Evolutionary conservation across 2,888 invertebrate species (phyloP).

Genomic region (Drosophila koepferae): DNA sequence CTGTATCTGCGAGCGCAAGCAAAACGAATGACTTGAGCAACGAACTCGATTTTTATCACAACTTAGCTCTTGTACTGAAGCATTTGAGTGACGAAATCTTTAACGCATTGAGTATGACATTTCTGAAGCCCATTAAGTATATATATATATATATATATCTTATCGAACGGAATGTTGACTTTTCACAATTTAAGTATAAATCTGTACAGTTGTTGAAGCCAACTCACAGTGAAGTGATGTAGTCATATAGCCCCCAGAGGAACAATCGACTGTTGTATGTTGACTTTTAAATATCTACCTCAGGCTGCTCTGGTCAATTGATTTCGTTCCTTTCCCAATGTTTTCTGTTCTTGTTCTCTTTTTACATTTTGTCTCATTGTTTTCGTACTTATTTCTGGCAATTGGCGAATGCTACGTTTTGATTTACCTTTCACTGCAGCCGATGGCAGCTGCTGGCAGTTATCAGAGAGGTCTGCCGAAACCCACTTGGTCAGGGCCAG

Average conservation of each 20-base stretch:
- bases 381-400: conserved; percentile 19
- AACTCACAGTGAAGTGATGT: neutral
- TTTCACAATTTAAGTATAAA: neutral
- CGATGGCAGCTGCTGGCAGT: conserved; percentile 16
- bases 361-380: conserved; percentile 12
- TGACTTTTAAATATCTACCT: conserved; percentile 8
- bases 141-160: neutral
- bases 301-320: neutral
- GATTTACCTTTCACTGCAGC: conserved; percentile 53
- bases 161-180: neutral
- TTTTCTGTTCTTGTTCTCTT: neutral
- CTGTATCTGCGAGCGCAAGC: conserved; percentile 10
- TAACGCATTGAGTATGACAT: conserved; percentile 24
- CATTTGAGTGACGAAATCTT: conserved; percentile 23
- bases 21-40: conserved; percentile 52
- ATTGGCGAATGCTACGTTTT: conserved; percentile 32
- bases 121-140: neutral
- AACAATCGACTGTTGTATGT: neutral
- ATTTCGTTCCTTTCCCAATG: conserved; percentile 6
- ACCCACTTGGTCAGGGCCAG: conserved; percentile 11
- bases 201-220: neutral
- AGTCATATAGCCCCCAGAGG: neutral
- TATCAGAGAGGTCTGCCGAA: conserved; percentile 34
- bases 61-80: neutral
- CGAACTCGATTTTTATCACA: conserved; percentile 52